Conservation (phyloP, 1,140 invertebrate species). For the Sitobion miscanthi region DNA sequence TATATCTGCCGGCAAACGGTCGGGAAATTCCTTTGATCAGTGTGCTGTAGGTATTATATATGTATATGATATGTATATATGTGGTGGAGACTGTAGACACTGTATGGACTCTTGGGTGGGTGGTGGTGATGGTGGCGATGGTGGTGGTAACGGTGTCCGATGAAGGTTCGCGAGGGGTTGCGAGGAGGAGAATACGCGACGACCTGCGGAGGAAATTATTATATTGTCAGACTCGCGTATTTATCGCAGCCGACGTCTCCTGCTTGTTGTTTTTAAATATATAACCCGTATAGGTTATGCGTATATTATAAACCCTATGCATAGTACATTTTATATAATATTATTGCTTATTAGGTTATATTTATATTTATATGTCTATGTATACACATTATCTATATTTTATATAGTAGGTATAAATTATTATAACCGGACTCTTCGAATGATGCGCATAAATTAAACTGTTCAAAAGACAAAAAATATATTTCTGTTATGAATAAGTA, state of each 20-base stretch:
- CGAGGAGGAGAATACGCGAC: neutral
- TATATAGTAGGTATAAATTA: neutral
- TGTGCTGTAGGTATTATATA: neutral
- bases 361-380: no score
- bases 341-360: neutral
- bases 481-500: neutral
- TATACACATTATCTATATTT: neutral
- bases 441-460: slow-evolving; percentile 25
- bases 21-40: slow-evolving; percentile 5
- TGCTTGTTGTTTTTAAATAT: neutral
- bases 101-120: neutral
- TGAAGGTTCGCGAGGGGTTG: neutral
- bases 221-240: neutral
- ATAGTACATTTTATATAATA: neutral
- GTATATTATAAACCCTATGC: neutral
- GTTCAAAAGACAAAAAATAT: neutral
- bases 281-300: neutral
- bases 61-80: neutral
- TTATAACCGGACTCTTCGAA: neutral
- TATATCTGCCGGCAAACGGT: neutral
- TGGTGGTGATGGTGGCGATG: neutral
- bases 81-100: neutral
- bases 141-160: neutral
- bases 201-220: neutral
- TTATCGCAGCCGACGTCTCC: neutral